A percentile compares a stretch with the other conserved stretches of the same genome.
Conservation (phyloP, 2,888 invertebrate genomes). For the Venustoraphidia nigricollis region DNA sequence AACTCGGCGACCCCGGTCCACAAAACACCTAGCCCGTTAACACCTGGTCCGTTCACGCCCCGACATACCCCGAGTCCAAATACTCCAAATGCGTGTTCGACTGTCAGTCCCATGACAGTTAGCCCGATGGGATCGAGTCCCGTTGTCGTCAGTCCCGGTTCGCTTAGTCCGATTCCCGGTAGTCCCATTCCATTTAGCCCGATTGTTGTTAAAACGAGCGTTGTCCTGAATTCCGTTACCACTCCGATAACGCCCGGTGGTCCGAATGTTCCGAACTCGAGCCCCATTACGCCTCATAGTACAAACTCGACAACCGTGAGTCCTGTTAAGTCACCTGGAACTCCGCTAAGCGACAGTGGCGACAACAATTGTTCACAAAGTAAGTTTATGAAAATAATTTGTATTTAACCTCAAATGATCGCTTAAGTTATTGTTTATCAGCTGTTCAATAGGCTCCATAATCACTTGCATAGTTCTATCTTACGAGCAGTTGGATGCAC, state of each 20-base stretch:
- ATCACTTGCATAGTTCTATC: too few relatives aligned
- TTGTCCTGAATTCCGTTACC: neutral
- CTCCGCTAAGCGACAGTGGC: slow-evolving; percentile 31
- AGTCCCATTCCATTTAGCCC: neutral
- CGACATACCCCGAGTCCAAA: neutral
- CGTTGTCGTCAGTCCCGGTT: neutral
- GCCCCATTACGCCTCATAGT: slow-evolving; percentile 2
- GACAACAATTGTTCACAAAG: slow-evolving; percentile 31
- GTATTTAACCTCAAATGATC: too few relatives aligned
- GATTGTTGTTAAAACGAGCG: neutral
- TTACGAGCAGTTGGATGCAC: too few relatives aligned
- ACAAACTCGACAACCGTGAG: slow-evolving; percentile 16
- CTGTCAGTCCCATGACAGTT: neutral
- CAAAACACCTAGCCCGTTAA: slow-evolving; percentile 1
- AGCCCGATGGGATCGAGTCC: slow-evolving; percentile 4
- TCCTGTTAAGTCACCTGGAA: slow-evolving; percentile 36
- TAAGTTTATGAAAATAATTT: slow-evolving; percentile 14
- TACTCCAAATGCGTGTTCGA: neutral
- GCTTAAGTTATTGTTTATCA: too few relatives aligned
- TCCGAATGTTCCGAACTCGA: slow-evolving; percentile 2
- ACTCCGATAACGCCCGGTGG: slow-evolving; percentile 4
- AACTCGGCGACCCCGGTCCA: too few relatives aligned
- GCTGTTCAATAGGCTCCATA: too few relatives aligned
- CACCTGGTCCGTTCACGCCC: neutral
- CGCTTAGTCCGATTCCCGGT: neutral